phyloP scores from a whole-genome alignment of 2,113 vertebrate genomes.

The Eupsittula cactorum region DNA sequence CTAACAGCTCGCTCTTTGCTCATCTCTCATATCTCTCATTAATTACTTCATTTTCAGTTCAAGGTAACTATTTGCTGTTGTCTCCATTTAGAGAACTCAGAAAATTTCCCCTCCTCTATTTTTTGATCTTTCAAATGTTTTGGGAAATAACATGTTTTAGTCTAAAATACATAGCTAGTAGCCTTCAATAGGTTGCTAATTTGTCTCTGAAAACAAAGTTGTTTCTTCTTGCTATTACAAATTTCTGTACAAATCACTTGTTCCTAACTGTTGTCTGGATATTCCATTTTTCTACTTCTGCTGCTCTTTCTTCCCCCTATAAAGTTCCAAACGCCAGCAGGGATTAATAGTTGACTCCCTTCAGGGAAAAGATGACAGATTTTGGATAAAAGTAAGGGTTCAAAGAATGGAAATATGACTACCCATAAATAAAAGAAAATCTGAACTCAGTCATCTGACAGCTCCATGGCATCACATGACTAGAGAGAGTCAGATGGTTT shows the following conservation, averaged over 20 bases:
- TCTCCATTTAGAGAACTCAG: background rate
- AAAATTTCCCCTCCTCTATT: background rate
- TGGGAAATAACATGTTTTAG: background rate
- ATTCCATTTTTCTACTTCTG: background rate
- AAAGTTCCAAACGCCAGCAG: background rate
- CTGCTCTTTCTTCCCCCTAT: background rate
- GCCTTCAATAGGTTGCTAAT: background rate
- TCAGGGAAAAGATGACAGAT: background rate
- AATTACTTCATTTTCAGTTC: background rate
- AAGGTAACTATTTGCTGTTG: background rate
- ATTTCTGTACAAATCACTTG: background rate
- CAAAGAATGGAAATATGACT: background rate
- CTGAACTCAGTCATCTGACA: background rate
- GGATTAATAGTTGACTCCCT: background rate
- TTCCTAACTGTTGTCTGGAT: background rate
- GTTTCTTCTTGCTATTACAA: background rate
- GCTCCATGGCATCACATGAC: background rate
- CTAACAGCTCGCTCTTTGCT: background rate
- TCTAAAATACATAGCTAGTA: background rate
- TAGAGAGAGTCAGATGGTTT: background rate
- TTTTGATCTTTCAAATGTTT: background rate
- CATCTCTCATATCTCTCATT: background rate
- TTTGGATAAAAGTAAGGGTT: background rate
- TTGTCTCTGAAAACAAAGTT: background rate
- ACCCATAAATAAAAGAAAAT: background rate